These are phyloP conservation scores for Conops quadrifasciatus DNA, from an alignment of 2,888 invertebrate genomes.

Conservation along the genomic window DNA sequence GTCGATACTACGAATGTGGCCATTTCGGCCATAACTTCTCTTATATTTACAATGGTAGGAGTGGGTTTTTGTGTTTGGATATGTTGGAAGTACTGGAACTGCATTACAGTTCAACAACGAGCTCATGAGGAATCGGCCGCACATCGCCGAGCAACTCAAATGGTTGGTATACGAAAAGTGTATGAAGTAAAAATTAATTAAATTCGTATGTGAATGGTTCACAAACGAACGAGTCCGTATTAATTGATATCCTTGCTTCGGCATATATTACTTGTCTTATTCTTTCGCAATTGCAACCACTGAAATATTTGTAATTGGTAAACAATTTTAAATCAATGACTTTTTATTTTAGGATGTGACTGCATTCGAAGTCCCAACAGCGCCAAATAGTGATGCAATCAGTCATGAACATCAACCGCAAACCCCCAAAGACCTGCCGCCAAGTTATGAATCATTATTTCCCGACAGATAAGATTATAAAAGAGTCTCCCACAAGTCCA, in stretches of 20 bases:
- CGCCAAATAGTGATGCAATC: constrained; percentile 47
- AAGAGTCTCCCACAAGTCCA: constrained; percentile 19
- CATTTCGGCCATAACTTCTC: constrained; percentile 61
- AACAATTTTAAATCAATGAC: no score
- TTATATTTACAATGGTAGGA: constrained; percentile 63
- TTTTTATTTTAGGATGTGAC: constrained; percentile 52
- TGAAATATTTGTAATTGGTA: no score
- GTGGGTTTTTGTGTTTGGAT: constrained; percentile 63
- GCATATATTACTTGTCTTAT: no score
- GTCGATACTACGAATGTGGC: constrained; percentile 61
- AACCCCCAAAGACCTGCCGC: constrained; percentile 62
- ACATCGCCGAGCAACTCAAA: constrained; percentile 47
- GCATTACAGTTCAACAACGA: constrained; percentile 61
- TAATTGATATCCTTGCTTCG: no score
- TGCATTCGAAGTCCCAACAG: constrained; percentile 56
- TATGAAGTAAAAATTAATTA: neutral
- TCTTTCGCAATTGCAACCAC: no score
- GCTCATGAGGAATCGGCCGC: constrained; percentile 60
- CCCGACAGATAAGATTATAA: constrained; percentile 58
- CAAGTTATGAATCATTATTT: constrained; percentile 63
- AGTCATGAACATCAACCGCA: constrained; percentile 50
- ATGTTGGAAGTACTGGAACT: constrained; percentile 65
- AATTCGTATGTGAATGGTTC: neutral
- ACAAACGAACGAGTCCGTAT: no score
- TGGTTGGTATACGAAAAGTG: constrained; percentile 34